Conservation (phyloP, 2,113 vertebrate genomes). For the Plectropomus leopardus region DNA sequence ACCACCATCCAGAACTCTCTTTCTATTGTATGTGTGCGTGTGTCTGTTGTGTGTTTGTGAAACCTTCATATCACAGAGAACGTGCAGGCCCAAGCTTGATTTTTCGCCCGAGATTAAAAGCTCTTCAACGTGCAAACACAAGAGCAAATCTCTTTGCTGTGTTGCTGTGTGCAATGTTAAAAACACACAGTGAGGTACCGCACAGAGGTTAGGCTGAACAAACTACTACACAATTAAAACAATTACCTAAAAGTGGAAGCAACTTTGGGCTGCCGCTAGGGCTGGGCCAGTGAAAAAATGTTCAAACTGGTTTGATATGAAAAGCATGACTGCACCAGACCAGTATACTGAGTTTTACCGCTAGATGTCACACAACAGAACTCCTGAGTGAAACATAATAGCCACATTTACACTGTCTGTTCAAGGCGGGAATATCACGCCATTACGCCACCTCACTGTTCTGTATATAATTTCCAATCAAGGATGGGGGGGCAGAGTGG, state of each 20-base stretch:
- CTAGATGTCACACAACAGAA: too few relatives aligned
- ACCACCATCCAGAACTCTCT: slow-evolving; percentile 61
- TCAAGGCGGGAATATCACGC: too few relatives aligned
- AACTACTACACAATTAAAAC: not conserved
- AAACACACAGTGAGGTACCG: not conserved
- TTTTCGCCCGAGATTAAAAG: slow-evolving; percentile 33
- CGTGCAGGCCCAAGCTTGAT: slow-evolving; percentile 49
- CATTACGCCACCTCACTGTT: too few relatives aligned
- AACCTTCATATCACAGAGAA: slow-evolving; percentile 16
- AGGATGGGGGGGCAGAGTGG: too few relatives aligned
- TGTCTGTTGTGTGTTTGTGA: slow-evolving; percentile 21
- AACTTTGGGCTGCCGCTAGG: not conserved
- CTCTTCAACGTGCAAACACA: slow-evolving; percentile 26
- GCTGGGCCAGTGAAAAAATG: too few relatives aligned
- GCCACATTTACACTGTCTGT: too few relatives aligned
- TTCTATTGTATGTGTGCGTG: slow-evolving; percentile 1
- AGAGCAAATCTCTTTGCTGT: slow-evolving; percentile 14
- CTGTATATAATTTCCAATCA: too few relatives aligned
- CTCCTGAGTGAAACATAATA: too few relatives aligned
- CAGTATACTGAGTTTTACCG: too few relatives aligned
- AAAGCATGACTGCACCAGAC: too few relatives aligned
- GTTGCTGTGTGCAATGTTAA: not conserved
- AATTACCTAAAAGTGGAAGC: not conserved
- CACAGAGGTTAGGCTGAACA: not conserved
- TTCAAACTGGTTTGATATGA: too few relatives aligned